These are phyloP conservation scores for Tetraodon nigroviridis DNA, from an alignment of 2,113 vertebrate genomes.

Conservation along the genomic window DNA sequence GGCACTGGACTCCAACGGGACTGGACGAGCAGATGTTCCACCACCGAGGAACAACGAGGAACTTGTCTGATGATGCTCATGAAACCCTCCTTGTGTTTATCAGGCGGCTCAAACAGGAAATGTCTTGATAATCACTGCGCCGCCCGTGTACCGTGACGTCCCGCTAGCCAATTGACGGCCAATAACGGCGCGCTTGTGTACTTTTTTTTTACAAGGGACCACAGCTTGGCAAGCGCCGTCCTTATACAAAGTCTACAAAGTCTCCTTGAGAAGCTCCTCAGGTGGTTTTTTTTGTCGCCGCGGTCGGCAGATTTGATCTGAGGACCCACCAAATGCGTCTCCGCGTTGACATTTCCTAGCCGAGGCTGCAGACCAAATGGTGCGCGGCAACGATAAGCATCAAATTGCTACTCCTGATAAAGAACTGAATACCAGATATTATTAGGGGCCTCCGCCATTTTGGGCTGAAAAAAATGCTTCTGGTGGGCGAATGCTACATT, in stretches of 20 bases:
- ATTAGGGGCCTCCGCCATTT: neutral
- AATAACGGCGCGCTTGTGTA: slow-evolving; percentile 59
- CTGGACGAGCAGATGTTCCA: slow-evolving; percentile 22
- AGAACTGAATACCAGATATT: slow-evolving; percentile 32
- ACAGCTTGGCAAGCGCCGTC: slow-evolving; percentile 26
- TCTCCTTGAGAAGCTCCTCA: slow-evolving; percentile 47
- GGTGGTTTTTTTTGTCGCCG: slow-evolving; percentile 43
- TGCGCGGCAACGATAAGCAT: slow-evolving; percentile 62
- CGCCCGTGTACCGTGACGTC: slow-evolving; percentile 60
- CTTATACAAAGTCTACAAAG: slow-evolving; percentile 44
- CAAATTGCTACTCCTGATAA: slow-evolving; percentile 53
- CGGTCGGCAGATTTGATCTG: slow-evolving; percentile 37
- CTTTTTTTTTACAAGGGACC: slow-evolving; percentile 60
- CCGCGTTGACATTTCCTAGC: slow-evolving; percentile 47
- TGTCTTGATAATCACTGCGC: slow-evolving; percentile 61
- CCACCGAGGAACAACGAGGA: slow-evolving; percentile 21
- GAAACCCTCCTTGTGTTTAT: slow-evolving; percentile 65
- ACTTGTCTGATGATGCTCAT: slow-evolving; percentile 11
- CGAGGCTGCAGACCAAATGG: slow-evolving; percentile 48
- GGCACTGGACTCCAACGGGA: neutral
- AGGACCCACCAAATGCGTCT: slow-evolving; percentile 29
- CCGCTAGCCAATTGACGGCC: slow-evolving; percentile 59
- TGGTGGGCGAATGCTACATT: too few relatives aligned
- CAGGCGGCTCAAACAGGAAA: slow-evolving; percentile 64
- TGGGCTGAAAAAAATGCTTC: too few relatives aligned